Evolutionary conservation across 2,888 invertebrate species (phyloP), one percentile per base, ranked within the genome.

Genomic region (Cyclophora punctaria): DNA sequence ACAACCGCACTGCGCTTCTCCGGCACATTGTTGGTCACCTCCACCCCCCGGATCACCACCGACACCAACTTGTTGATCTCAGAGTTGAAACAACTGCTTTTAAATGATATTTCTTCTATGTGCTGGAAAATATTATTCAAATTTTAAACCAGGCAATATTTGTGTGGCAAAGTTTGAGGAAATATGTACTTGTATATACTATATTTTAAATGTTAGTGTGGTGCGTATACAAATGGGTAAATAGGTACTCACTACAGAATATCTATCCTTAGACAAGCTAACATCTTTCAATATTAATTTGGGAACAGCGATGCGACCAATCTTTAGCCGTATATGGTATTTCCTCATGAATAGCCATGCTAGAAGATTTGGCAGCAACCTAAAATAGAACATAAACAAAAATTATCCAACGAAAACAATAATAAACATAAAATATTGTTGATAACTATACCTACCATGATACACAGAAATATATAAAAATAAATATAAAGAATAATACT

Each of bases 1-100:
- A 89, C 83, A 45, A 87, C 76, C 51, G 77, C 75, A 75, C 81
- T 81, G 51, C 83, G 63, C 57, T 81, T 75, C 58, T 78, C 85
- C 54, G 90, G 89, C 45, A 94, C 92, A 83, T 94, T 93, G 76
- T 95, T 95, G 64, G 95, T 95, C 50, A 96, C 91, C 57, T 95
- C 90, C 3, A 96, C 93, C 72, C 95, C 95, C 56, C 91, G 91
- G 59, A 96, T 92, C n/a, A 95, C 92, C 33, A 96, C 92, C 3
- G 95, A 95, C 3, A 96, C 84, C 7, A 96, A 79, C 76, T 96
- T 96, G 34, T 95, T 95, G 48, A 96, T 94, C 63, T 96, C 96
- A 2, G 96, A 95, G 75, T 95, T 96, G 62, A 96, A 92, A 71
- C 96, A 93, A 80, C 96, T 96, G 74, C 96, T 96, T 49, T 94